Conservation (phyloP, 2,797 vertebrate species). For the Eremophila alpestris region DNA sequence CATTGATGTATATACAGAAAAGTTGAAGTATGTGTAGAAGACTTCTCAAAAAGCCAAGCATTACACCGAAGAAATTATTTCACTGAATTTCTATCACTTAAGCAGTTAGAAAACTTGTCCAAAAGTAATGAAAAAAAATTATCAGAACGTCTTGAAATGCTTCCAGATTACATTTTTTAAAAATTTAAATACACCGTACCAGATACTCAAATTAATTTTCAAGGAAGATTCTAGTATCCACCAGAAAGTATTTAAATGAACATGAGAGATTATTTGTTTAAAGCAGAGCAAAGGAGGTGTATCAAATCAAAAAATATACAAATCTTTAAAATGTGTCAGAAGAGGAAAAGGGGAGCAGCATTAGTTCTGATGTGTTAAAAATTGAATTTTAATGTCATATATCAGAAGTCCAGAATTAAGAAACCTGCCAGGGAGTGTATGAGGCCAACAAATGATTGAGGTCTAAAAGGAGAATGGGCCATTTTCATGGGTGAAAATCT, state of each 20-base stretch:
- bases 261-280: background rate
- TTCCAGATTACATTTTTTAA: background rate
- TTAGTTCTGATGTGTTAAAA: background rate
- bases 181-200: accelerated
- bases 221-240: background rate
- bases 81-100: background rate
- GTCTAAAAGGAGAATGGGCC: background rate
- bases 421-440: background rate
- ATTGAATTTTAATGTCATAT: background rate
- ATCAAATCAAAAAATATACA: background rate
- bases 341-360: background rate
- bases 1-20: background rate
- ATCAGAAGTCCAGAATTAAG: background rate
- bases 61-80: background rate
- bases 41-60: background rate
- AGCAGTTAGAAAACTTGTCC: background rate
- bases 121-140: background rate
- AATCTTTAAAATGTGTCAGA: background rate
- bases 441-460: background rate
- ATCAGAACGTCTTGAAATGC: background rate
- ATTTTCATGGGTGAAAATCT: background rate
- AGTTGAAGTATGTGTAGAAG: background rate
- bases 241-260: background rate
- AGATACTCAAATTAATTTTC: background rate
- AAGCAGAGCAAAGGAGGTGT: background rate